phyloP scores from a whole-genome alignment of 2,888 invertebrate genomes.

The Lottia gigantea region DNA sequence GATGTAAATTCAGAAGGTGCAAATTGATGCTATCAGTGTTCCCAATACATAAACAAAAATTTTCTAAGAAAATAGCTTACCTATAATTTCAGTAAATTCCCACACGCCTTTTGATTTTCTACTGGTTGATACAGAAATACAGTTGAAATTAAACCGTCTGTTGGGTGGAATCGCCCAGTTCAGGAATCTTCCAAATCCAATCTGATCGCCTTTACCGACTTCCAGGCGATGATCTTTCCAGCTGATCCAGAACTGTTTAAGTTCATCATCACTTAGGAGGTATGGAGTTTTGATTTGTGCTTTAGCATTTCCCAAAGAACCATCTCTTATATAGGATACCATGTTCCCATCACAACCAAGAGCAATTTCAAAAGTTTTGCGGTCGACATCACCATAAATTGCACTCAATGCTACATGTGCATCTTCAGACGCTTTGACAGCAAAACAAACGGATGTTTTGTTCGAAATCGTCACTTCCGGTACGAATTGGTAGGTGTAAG shows the following conservation, averaged over 20 bases:
- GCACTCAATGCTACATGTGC: constrained; percentile 61
- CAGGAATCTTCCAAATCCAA: constrained; percentile 53
- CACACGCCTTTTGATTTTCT: constrained; percentile 59
- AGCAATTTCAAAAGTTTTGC: constrained; percentile 61
- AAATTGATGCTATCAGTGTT: no score
- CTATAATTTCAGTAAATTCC: constrained; percentile 64
- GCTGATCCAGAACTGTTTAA: constrained; percentile 63
- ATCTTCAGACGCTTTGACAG: constrained; percentile 59
- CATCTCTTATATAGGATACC: constrained; percentile 57
- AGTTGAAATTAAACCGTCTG: constrained; percentile 58
- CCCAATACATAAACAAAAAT: no score
- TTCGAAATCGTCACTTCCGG: constrained; percentile 62
- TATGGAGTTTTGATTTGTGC: constrained; percentile 55
- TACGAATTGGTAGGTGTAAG: constrained; percentile 61
- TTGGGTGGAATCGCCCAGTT: constrained; percentile 53
- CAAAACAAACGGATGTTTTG: constrained; percentile 61
- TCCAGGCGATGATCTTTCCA: constrained; percentile 54
- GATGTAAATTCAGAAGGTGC: no score
- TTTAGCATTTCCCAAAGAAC: constrained; percentile 47
- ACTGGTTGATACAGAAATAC: constrained; percentile 62
- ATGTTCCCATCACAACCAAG: constrained; percentile 60
- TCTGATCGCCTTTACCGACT: constrained; percentile 58
- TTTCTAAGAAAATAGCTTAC: constrained; percentile 34
- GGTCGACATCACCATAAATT: constrained; percentile 62
- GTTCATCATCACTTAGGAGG: constrained; percentile 51